A percentile compares a stretch with the other conserved stretches of the same genome.
Conservation (phyloP, 2,888 invertebrate species). For the Tubulanus polymorphus region DNA sequence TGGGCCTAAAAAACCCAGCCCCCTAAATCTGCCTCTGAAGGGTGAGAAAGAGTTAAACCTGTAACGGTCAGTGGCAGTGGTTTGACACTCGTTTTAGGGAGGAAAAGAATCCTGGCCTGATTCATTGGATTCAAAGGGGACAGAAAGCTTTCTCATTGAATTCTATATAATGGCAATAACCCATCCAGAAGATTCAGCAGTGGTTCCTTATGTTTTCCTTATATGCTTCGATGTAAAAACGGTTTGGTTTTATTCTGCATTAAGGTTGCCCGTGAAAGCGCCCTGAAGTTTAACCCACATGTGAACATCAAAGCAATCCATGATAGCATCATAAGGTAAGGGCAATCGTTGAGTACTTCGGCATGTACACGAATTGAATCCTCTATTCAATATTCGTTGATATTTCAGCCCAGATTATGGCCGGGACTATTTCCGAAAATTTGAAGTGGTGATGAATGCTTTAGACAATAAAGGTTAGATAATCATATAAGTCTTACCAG, state of each 20-base stretch:
- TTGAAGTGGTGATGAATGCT: slow-evolving; percentile 90
- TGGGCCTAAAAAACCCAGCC: too few species aligned
- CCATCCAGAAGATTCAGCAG: too few species aligned
- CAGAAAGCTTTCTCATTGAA: too few species aligned
- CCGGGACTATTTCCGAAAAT: slow-evolving; percentile 84
- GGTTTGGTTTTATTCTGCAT: neutral
- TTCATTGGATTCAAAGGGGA: too few species aligned
- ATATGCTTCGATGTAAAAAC: neutral
- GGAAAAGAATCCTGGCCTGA: too few species aligned
- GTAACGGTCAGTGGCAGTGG: too few species aligned
- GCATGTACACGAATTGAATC: slow-evolving; percentile 30
- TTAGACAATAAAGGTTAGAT: slow-evolving; percentile 79
- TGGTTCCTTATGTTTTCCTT: too few species aligned
- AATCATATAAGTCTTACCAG: too few species aligned
- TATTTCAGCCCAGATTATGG: slow-evolving; percentile 78
- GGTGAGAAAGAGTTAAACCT: too few species aligned
- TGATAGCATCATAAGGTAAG: slow-evolving; percentile 85
- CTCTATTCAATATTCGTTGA: slow-evolving; percentile 17
- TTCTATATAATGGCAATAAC: too few species aligned
- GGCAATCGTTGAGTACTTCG: neutral
- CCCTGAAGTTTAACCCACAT: slow-evolving; percentile 80
- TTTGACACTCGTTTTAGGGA: too few species aligned
- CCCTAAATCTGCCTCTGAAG: too few species aligned
- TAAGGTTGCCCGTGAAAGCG: slow-evolving; percentile 82
- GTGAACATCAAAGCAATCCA: slow-evolving; percentile 85